Base-by-base conservation (phyloP, 2,888 invertebrate genomes). In the Agonopterix alstromeriana region DNA sequence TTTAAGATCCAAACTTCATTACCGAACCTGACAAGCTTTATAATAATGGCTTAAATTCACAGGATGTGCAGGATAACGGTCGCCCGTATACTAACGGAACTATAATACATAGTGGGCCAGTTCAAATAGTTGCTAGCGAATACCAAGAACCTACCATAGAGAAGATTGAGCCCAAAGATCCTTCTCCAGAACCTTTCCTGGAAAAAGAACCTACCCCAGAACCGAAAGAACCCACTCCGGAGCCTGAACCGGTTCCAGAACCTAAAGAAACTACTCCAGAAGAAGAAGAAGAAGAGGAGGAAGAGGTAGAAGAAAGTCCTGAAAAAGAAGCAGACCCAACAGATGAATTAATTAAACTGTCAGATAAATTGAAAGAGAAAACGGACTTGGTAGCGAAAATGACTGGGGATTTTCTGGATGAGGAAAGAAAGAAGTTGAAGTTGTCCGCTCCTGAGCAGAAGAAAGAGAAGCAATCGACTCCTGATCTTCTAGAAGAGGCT, bases 31-130 rank as follows among this genome's bases (percentile, higher is more conserved):
- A 27, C 27, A 27, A 27, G n/a, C 4, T 38, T 38, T 38, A 38
- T 5, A 38, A 38, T 4, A 38, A 38, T 38, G 10, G 3, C 5
- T n/a, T 10, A 38, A 10, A 38, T 38, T 48, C 62, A 10, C 73
- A 86, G 86, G 86, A 86, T 61, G 69, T 70, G 67, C 82, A 77
- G 77, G 87, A 83, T 74, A 81, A 75, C 48, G 64, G 82, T 71
- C 86, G 82, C 58, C 82, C 86, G 0, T 82, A 83, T 58, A 85
- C 86, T 4, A 89, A 89, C 54, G 89, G 89, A 42, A 82, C 81
- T 51, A 69, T 88, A 17, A 57, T 82, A 40, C 75, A 77, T 52
- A 77, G 73, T 56, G 81, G 83, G 36, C 84, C 85, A 41, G 82
- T 85, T 45, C 84, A 81, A 52, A 87, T 84, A 51, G 77, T 83